Conservation (phyloP, 1,140 invertebrate genomes). For the Cyrtorhinus lividipennis region DNA sequence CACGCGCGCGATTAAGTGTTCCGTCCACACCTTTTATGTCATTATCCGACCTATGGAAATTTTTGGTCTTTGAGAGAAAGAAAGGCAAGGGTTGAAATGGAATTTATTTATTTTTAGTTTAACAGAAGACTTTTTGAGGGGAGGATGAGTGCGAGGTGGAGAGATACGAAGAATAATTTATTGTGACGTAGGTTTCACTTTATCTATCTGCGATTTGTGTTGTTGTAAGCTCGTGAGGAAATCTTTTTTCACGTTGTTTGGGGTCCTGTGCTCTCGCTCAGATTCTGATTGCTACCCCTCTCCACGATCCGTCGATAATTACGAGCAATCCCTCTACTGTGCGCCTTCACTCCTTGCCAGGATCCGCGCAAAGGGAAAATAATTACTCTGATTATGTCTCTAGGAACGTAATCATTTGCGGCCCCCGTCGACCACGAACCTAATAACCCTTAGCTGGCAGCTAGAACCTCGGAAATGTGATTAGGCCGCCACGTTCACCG, state of each 20-base stretch:
- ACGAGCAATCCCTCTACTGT: neutral
- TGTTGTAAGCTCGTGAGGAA: neutral
- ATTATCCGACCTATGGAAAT: too few species aligned
- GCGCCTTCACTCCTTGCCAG: neutral
- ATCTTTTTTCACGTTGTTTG: neutral
- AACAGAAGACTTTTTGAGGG: too few species aligned
- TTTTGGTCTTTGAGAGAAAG: too few species aligned
- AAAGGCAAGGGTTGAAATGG: too few species aligned
- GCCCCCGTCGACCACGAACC: slow-evolving; percentile 3
- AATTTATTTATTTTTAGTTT: too few species aligned
- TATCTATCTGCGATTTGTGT: too few species aligned
- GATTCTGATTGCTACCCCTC: neutral
- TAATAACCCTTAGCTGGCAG: neutral
- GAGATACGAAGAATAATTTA: too few species aligned
- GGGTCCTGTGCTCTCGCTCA: neutral
- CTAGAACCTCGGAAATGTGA: neutral
- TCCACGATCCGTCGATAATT: neutral
- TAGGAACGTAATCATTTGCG: neutral
- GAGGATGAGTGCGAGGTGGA: too few species aligned
- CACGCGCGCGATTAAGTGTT: too few species aligned
- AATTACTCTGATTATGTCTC: slow-evolving; percentile 5
- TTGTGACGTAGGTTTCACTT: too few species aligned
- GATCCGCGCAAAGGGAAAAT: neutral
- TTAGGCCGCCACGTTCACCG: neutral
- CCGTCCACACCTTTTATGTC: too few species aligned